These are phyloP conservation scores for Gymnarchus niloticus DNA, from an alignment of 2,113 vertebrate genomes.

Conservation along the genomic window DNA sequence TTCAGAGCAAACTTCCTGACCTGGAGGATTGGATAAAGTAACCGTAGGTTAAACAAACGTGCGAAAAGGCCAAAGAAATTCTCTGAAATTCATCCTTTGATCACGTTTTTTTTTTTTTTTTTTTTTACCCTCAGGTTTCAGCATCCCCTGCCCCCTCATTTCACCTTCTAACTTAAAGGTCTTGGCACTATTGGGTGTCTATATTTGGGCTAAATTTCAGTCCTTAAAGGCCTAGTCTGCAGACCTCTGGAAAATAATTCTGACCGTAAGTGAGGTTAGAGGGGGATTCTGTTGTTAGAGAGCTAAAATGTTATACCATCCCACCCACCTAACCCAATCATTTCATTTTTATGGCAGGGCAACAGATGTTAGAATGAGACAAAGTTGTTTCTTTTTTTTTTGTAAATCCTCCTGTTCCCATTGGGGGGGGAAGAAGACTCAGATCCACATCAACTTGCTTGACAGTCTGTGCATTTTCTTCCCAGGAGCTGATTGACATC, in stretches of 20 bases:
- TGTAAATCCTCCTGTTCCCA: too few species aligned
- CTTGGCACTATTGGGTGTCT: background rate
- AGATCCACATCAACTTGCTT: background rate
- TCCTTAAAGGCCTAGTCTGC: background rate
- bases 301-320: background rate
- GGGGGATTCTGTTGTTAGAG: background rate
- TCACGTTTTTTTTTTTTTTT: background rate
- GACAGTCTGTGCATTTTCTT: conserved; percentile 29
- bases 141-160: background rate
- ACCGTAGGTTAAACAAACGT: background rate
- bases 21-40: background rate
- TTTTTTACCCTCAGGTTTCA: too few species aligned
- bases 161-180: background rate
- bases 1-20: background rate
- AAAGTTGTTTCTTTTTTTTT: background rate
- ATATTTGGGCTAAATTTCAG: background rate
- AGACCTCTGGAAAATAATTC: background rate
- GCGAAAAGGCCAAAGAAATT: background rate
- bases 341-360: background rate
- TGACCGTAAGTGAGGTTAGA: background rate
- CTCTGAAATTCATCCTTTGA: background rate
- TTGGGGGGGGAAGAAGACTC: too few species aligned
- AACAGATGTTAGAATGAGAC: background rate
- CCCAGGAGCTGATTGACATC: conserved; percentile 89
- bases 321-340: background rate